phyloP scores from a whole-genome alignment of 2,888 invertebrate species.

The Cantharis lateralis region DNA sequence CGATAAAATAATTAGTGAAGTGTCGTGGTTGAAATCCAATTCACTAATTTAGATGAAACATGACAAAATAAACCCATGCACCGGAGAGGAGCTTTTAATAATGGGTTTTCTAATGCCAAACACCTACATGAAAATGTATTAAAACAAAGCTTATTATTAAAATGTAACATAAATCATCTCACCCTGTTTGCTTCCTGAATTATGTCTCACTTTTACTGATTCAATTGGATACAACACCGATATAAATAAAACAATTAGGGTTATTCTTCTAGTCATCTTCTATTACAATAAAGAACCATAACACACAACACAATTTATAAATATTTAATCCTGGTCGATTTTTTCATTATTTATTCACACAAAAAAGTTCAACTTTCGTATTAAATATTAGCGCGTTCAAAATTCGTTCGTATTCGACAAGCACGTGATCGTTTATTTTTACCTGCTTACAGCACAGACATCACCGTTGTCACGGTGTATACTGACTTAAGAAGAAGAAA shows the following conservation, averaged over 20 bases:
- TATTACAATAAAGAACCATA: not conserved
- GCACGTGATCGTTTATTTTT: slow-evolving; percentile 43
- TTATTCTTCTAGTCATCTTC: slow-evolving; percentile 10
- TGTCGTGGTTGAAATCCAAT: not conserved
- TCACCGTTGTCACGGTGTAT: slow-evolving; percentile 42
- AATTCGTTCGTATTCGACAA: slow-evolving; percentile 24
- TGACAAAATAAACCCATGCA: not conserved
- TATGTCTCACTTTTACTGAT: slow-evolving; percentile 40
- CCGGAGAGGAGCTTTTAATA: not conserved
- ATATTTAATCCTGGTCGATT: not conserved
- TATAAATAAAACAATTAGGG: slow-evolving; percentile 13
- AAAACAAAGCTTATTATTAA: not conserved
- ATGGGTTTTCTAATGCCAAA: not conserved
- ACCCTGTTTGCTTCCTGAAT: slow-evolving; percentile 44
- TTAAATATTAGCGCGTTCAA: slow-evolving; percentile 15
- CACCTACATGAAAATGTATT: not conserved
- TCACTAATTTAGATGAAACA: not conserved
- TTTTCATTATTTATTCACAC: not conserved
- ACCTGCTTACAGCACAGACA: slow-evolving; percentile 40
- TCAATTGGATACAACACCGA: slow-evolving; percentile 25
- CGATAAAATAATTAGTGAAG: not conserved
- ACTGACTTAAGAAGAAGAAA: slow-evolving; percentile 42
- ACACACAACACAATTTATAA: not conserved
- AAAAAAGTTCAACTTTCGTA: not conserved
- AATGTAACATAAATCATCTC: slow-evolving; percentile 16